Evolutionary conservation across 2,888 invertebrate genomes (phyloP).

Genomic region (Noctua comes): DNA sequence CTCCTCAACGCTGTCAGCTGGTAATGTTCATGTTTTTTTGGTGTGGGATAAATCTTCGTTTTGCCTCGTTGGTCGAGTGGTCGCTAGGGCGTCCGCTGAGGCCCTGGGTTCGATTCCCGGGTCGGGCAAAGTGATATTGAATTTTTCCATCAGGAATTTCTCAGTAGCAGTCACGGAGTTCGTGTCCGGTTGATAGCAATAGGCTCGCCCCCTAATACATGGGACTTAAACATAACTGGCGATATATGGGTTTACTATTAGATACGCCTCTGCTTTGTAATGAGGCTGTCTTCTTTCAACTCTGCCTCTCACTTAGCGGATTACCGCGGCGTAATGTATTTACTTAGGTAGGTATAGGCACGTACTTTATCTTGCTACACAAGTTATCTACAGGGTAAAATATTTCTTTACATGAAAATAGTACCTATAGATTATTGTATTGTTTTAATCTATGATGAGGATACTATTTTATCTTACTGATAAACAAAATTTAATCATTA

Average conservation of each 20-base stretch:
- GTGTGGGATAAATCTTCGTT: neutral
- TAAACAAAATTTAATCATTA: neutral
- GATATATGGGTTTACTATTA: no score
- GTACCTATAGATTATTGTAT: neutral
- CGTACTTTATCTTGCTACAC: constrained; percentile 12
- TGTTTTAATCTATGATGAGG: constrained; percentile 21
- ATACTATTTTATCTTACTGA: constrained; percentile 23
- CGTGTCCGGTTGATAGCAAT: no score
- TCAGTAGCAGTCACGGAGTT: neutral
- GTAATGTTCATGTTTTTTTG: no score
- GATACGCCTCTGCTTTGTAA: no score
- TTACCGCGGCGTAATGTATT: neutral
- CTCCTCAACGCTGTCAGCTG: no score
- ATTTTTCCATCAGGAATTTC: neutral
- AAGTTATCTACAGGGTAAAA: constrained; percentile 3
- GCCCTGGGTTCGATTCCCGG: neutral
- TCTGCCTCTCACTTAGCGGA: neutral
- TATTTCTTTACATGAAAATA: neutral
- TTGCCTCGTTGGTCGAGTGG: no score
- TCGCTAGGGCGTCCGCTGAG: neutral
- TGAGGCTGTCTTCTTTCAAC: no score
- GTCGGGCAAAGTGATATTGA: neutral
- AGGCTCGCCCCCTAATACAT: no score
- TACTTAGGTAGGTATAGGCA: neutral
- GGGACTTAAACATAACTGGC: no score